Base-by-base conservation (phyloP, 1,140 invertebrate species). In the Drosophila pruinosa region DNA sequence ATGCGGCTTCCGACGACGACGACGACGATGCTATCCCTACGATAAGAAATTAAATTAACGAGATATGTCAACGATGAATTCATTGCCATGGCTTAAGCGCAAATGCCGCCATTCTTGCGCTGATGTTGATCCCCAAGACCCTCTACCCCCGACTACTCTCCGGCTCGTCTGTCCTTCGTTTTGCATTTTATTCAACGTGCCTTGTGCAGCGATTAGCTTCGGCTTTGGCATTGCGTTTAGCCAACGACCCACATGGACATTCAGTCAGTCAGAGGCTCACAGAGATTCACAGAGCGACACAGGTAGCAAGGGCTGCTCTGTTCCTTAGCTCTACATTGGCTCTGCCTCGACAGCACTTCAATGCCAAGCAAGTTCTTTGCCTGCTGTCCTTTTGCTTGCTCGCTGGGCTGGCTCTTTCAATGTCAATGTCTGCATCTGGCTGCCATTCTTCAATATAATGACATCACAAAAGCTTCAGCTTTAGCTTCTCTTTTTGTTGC, bases 31-130 rank as follows among this genome's bases (percentile, higher is more conserved):
- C 77, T 89, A 89, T 81, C 89, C 89, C 77, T 90, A 83, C 89
- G 89, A 90, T 90, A 90, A 90, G 89, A 90, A 90, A 90, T 90
- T 90, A 90, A 90, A 90, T 90, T 90, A 90, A 90, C 89, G 89
- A 90, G 89, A 90, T 90, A 90, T 90, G 89, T 90, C 89, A 90
- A 90, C 89, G 89, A 90, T 90, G 89, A 90, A 90, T 90, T 90
- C 89, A 90, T 90, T 90, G 89, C 89, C 82, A 83, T 83, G 89
- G 89, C 80, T 90, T 90, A 90, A 90, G 89, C 89, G 81, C 85
- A 90, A 90, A 90, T 85, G 89, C 89, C 89, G 89, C 89, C 89
- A 90, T 90, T 90, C 89, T 81, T 81, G 78, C 45, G 65, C 43
- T 63, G 71, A 57, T 53, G 47, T 41, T 48, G 52, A 26, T 7